Base-by-base conservation (phyloP, 1,140 invertebrate species). In the Drosophila punjabiensis region DNA sequence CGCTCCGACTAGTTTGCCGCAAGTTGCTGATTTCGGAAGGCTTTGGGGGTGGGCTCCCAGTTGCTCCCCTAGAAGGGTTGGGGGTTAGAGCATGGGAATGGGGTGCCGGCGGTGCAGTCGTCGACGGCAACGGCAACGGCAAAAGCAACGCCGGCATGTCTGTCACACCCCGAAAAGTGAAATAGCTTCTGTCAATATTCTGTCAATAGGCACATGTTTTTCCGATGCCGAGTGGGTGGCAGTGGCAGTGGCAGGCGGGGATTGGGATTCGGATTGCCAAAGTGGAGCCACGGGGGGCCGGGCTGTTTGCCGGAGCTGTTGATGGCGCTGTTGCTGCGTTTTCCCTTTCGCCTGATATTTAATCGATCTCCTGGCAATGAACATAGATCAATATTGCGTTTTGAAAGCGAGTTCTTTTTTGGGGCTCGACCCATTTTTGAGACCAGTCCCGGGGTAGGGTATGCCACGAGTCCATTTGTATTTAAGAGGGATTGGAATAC, bases 161-260 rank as follows among this genome's bases (percentile, higher is more conserved):
- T 81, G 77, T 86, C 80, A 86, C 77, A 65, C 70, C 76, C 86
- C 79, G 62, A 88, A 89, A 89, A 81, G 86, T 90, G 86, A 89
- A 89, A 89, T 90, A 89, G 86, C 85, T 91, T 92, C 88, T 89
- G 88, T 91, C 89, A 89, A 92, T 91, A 92, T 92, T 92, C 82
- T 91, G 88, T 91, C 88, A 91, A 91, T 89, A 83, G 68, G 85
- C 86, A 85, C 78, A 85, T 81, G 75, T 90, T 85, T 90, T 90
- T 66, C 74, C 67, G 62, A 62, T 76, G 65, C 71, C 65, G 83
- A 81, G 65, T 76, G 82, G 76, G 70, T 47, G 47, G 61, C 53
- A 24, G 18, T 35, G 56, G 56, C 55, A 58, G 56, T 59, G 56
- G 56, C 35, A 39, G 56, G 56, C 35, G 20, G 33, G 56, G 56